Evolutionary conservation across 2,797 vertebrate genomes (phyloP).

Genomic region (Siniperca scherzeri): DNA sequence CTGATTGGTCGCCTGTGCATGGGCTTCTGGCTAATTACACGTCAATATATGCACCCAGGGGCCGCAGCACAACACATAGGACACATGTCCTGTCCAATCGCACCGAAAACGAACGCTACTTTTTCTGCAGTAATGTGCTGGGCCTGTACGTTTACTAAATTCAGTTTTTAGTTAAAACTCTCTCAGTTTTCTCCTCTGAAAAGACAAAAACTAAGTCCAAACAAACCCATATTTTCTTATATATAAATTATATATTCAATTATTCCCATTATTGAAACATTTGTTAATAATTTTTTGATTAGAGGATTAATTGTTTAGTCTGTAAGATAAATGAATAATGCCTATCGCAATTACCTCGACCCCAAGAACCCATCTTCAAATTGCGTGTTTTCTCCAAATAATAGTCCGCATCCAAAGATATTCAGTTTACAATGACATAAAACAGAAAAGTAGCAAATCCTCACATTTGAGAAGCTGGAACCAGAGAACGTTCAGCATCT

Average conservation of each 20-base stretch:
- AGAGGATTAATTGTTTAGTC: not conserved
- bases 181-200: not conserved
- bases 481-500: too few relatives aligned
- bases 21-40: slow-evolving; percentile 56
- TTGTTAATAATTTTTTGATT: not conserved
- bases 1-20: slow-evolving; percentile 72
- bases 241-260: not conserved
- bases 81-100: not conserved
- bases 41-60: slow-evolving; percentile 50
- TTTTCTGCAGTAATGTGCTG: not conserved
- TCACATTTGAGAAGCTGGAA: not conserved
- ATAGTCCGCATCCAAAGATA: not conserved
- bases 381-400: not conserved
- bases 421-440: too few relatives aligned
- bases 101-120: too few relatives aligned
- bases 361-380: not conserved
- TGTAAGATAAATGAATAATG: not conserved
- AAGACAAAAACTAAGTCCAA: not conserved
- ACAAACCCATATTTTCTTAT: not conserved
- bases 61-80: not conserved
- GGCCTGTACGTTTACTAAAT: not conserved
- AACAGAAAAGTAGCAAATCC: too few relatives aligned
- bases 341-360: not conserved
- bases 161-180: not conserved
- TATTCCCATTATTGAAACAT: not conserved